Base-by-base conservation (phyloP, 2,797 vertebrate genomes). In the Tragelaphus eurycerus region DNA sequence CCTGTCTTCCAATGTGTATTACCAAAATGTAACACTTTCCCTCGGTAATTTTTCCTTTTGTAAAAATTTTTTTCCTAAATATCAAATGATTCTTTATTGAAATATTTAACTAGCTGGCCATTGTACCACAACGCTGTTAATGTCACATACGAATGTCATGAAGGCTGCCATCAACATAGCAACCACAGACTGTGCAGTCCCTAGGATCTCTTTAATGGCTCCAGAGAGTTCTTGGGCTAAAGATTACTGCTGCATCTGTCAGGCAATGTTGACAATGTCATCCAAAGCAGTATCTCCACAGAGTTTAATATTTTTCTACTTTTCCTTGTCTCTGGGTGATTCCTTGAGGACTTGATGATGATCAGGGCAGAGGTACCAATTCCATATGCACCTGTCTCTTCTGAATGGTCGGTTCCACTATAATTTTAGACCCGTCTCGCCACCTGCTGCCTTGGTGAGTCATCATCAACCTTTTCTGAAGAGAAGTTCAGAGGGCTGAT, bases 11-110 rank as follows among this genome's bases (percentile, higher is more conserved):
- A 83, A 74, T 81, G 38, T 48, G 10, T n/a, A 46, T 79, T 92
- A 92, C 46, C 38, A 94, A 97, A 96, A 93, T 81, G n/a, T 62
- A 97, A 97, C 50, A 87, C 50, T 82, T 90, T 86, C 57, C 48
- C 43, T 38, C 86, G 4, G 19, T 38, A 74, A 78, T 12, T 55
- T 48, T 89, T 38, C 71, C 57, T 71, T 38, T 74, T 74, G 86
- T 78, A 21, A 21, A 62, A 38, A 19, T 7, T 79, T 79, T 54
- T 67, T 86, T 57, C 43, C 57, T 89, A 50, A 59, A 62, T 93
- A 29, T 87, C 62, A 96, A 83, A 90, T 50, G 17, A 83, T 82
- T 3, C 14, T 60, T 92, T 76, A 67, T 55, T 64, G 59, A 96
- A 91, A 88, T 54, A 48, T 46, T 76, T 76, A 55, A 89, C 62